Evolutionary conservation across 2,113 vertebrate genomes (phyloP), one percentile per base, ranked within the genome.

Genomic region (Coracopsis vasa): DNA sequence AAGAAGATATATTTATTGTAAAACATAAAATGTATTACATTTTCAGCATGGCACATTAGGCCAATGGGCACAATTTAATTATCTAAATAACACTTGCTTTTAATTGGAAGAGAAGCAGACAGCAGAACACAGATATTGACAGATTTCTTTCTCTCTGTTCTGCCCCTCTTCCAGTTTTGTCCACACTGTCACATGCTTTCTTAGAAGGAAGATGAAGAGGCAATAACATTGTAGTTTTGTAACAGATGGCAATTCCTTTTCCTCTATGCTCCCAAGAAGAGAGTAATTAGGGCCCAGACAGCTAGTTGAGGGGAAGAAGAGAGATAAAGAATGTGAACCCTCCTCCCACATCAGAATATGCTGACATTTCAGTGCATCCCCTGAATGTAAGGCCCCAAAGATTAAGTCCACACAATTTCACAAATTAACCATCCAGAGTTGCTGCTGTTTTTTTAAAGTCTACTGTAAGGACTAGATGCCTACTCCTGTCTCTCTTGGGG

Each of bases 31-130:
- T 56, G 23, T 47, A 53, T 73, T 62, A 41, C 20, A 65, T 31
- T 16, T 54, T 86, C 56, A 88, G 48, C 31, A 77, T 11, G 7
- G n/a, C 28, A 75, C 60, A 71, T 70, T 41, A 86, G 12, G 25
- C 41, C 29, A 25, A 77, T 7, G 12, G 23, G 28, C 28, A 29
- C 16, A 45, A 67, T 85, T 90, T 64, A 47, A 78, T 58, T 21
- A 58, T 33, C 45, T 62, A 69, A 91, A 33, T 35, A 88, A 54
- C 11, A 35, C 44, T 50, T 91, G 47, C 21, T 86, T 94, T 92
- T 83, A 78, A 90, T 10, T 62, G 47, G 19, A 81, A 88, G 31
- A 67, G 61, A 86, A 92, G 31, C 27, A 74, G 47, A 60, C 24
- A 73, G 50, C 33, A 92, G 73, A 84, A 74, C 25, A 83, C 5